Conservation (phyloP, 2,888 invertebrate species). For the Venusia cambrica region DNA sequence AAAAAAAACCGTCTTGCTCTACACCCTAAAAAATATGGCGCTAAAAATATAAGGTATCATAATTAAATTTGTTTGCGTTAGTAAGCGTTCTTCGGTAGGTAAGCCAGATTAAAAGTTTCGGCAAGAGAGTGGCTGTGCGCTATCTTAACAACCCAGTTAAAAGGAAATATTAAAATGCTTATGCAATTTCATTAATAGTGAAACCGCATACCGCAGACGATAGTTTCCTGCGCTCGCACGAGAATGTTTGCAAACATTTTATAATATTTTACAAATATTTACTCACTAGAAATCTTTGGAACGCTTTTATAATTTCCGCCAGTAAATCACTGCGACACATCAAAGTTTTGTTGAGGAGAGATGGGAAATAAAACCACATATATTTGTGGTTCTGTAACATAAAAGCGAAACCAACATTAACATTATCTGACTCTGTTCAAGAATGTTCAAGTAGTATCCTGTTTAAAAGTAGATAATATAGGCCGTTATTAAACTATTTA, state of each 20-base stretch:
- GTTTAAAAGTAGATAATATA: too few relatives aligned
- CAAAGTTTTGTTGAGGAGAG: constrained; percentile 15
- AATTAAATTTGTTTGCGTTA: too few relatives aligned
- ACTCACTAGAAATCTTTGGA: constrained; percentile 32
- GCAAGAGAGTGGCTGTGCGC: constrained; percentile 5
- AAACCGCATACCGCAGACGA: constrained; percentile 26
- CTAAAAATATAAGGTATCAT: too few relatives aligned
- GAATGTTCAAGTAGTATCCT: too few relatives aligned
- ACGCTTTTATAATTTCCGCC: constrained; percentile 38
- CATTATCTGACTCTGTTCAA: too few relatives aligned
- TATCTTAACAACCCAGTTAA: constrained; percentile 18
- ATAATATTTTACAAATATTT: constrained; percentile 31
- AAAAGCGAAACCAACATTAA: too few relatives aligned
- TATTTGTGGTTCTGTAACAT: too few relatives aligned
- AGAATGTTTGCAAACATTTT: constrained; percentile 30
- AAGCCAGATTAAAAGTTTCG: constrained; percentile 2
- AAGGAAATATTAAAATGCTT: constrained; percentile 30
- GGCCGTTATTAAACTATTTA: too few relatives aligned
- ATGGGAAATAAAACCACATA: constrained; percentile 10
- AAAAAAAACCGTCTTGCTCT: too few relatives aligned
- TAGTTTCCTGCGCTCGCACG: constrained; percentile 26
- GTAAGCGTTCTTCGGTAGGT: not conserved
- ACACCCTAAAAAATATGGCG: too few relatives aligned
- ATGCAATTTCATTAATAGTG: constrained; percentile 31
- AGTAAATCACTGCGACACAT: constrained; percentile 21